Evolutionary conservation across 2,113 vertebrate genomes (phyloP).

Genomic region (Leptosomus discolor): DNA sequence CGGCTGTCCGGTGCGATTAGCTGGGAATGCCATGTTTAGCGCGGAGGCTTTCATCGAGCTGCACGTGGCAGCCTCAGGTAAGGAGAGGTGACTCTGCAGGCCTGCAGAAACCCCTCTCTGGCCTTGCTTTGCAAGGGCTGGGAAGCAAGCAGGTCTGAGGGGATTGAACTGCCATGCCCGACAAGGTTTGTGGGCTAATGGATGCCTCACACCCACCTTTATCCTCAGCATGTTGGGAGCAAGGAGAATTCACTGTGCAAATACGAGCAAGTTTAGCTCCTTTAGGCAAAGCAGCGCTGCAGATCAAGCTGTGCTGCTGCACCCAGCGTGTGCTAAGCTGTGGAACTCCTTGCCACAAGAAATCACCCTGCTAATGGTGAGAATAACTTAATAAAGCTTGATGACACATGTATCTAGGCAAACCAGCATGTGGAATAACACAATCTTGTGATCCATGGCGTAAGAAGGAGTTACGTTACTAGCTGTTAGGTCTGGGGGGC

Average conservation of each 20-base stretch:
- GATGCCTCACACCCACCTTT: neutral
- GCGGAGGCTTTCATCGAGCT: neutral
- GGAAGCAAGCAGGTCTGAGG: neutral
- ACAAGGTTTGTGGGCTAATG: neutral
- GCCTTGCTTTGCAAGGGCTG: neutral
- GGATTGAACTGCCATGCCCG: neutral
- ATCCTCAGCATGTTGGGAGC: neutral
- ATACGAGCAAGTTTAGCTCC: neutral
- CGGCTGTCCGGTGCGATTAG: neutral
- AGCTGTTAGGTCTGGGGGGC: neutral
- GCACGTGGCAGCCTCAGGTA: rapidly evolving
- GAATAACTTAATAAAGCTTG: neutral
- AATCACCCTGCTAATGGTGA: neutral
- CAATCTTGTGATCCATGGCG: neutral
- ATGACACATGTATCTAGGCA: neutral
- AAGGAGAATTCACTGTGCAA: neutral
- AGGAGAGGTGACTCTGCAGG: neutral
- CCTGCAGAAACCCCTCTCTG: neutral
- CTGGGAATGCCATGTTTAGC: neutral
- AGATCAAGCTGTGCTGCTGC: neutral
- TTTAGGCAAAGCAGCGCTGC: neutral
- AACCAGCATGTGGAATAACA: neutral
- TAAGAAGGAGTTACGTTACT: neutral
- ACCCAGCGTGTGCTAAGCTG: neutral
- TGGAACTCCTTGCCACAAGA: neutral